phyloP scores from a whole-genome alignment of 2,113 vertebrate species.

The Lota lota region DNA sequence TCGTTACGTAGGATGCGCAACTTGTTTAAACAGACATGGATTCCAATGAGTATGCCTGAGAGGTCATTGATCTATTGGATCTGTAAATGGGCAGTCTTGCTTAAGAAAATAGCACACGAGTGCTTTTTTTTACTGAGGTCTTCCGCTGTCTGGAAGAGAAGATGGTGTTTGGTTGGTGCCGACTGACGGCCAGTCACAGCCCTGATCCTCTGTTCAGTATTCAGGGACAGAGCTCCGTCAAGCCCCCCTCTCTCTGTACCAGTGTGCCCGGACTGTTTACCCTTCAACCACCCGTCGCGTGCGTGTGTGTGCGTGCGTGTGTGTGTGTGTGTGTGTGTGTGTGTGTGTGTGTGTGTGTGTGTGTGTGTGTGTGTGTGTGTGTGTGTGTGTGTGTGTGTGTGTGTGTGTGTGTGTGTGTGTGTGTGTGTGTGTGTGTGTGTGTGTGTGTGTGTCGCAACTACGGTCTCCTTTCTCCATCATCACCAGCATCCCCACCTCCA shows the following conservation, averaged over 20 bases:
- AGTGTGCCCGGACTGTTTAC: constrained; percentile 64
- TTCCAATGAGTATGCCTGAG: no score
- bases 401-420: constrained; percentile 50
- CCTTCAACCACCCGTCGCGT: constrained; percentile 65
- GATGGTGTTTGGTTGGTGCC: constrained; percentile 46
- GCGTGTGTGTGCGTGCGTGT: constrained; percentile 26
- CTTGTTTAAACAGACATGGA: no score
- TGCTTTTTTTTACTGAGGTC: constrained; percentile 29
- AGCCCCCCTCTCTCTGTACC: constrained; percentile 36
- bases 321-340: constrained; percentile 39
- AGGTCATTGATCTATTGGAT: no score
- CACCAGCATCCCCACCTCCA: constrained; percentile 35
- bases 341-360: constrained; percentile 39
- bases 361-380: constrained; percentile 39
- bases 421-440: constrained; percentile 64
- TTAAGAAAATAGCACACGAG: no score
- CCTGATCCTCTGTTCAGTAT: constrained; percentile 73
- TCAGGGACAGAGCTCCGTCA: constrained; percentile 54
- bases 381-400: constrained; percentile 64
- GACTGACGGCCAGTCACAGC: constrained; percentile 43
- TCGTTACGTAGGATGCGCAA: no score
- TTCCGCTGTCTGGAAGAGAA: constrained; percentile 41
- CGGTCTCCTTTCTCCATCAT: constrained; percentile 28
- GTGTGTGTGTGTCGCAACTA: constrained; percentile 62
- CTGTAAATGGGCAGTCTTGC: no score